These are phyloP conservation scores for Nyctereutes procyonoides DNA, from an alignment of 2,113 vertebrate species.

Conservation along the genomic window DNA sequence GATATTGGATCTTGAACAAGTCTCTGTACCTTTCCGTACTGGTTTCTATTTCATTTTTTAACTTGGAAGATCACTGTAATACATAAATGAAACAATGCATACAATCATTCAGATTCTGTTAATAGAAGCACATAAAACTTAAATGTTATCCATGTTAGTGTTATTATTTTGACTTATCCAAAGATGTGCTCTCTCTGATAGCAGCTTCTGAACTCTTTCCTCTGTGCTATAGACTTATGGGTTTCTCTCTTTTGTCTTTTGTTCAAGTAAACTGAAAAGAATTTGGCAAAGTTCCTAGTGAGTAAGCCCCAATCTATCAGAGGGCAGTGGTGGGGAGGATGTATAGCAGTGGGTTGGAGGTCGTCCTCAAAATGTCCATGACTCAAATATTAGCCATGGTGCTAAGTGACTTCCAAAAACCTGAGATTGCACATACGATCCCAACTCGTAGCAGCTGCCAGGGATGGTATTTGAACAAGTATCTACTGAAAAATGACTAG, in stretches of 20 bases:
- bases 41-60: neutral
- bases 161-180: neutral
- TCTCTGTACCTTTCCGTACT: neutral
- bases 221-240: neutral
- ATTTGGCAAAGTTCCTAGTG: neutral
- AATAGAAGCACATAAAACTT: neutral
- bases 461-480: constrained; percentile 37
- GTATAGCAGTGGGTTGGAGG: accelerated
- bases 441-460: neutral
- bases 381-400: neutral
- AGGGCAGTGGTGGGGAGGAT: accelerated
- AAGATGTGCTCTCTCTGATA: neutral
- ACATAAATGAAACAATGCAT: neutral
- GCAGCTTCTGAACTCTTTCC: neutral
- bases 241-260: neutral
- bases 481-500: constrained; percentile 41
- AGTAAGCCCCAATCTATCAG: neutral
- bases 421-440: neutral
- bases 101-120: neutral
- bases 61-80: neutral
- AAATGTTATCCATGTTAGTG: neutral
- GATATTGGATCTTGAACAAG: neutral
- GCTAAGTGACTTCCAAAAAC: neutral
- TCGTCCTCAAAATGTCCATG: neutral
- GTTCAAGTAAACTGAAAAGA: neutral